phyloP scores from a whole-genome alignment of 2,113 vertebrate genomes.

The Tretioscincus oriximinensis region DNA sequence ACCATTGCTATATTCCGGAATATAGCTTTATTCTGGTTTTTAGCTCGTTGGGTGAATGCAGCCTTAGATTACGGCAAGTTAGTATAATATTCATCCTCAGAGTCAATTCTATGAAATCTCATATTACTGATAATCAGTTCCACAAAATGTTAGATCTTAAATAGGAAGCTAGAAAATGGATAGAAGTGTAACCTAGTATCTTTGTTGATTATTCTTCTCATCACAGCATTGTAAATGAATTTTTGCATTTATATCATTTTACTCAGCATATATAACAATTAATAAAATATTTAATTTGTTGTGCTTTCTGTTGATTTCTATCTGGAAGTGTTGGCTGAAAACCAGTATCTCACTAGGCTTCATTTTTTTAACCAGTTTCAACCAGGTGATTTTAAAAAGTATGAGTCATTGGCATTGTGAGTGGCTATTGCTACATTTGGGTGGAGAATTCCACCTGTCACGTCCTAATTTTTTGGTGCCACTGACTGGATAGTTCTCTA shows the following conservation, averaged over 20 bases:
- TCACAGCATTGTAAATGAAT: neutral
- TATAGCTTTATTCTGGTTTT: no score
- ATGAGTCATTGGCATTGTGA: slow-evolving; percentile 42
- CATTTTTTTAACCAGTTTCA: slow-evolving; percentile 9
- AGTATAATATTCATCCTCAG: neutral
- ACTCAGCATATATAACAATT: neutral
- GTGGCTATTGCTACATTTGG: slow-evolving; percentile 35
- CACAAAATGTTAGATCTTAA: neutral
- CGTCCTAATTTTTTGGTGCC: slow-evolving; percentile 44
- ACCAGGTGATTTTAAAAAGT: slow-evolving; percentile 23
- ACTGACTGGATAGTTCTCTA: slow-evolving; percentile 3
- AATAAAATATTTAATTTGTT: neutral
- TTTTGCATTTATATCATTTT: neutral
- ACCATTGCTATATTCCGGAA: no score
- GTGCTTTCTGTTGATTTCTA: neutral
- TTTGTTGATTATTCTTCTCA: neutral
- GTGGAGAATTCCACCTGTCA: slow-evolving; percentile 45
- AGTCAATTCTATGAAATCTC: neutral
- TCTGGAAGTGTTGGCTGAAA: neutral
- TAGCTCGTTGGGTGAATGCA: no score
- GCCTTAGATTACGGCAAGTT: no score
- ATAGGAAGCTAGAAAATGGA: neutral
- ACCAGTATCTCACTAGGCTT: neutral
- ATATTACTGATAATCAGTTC: no score
- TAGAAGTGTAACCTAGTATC: neutral